Evolutionary conservation across 2,113 vertebrate genomes (phyloP), one percentile per base, ranked within the genome.

Genomic region (Irena cyanogastra): DNA sequence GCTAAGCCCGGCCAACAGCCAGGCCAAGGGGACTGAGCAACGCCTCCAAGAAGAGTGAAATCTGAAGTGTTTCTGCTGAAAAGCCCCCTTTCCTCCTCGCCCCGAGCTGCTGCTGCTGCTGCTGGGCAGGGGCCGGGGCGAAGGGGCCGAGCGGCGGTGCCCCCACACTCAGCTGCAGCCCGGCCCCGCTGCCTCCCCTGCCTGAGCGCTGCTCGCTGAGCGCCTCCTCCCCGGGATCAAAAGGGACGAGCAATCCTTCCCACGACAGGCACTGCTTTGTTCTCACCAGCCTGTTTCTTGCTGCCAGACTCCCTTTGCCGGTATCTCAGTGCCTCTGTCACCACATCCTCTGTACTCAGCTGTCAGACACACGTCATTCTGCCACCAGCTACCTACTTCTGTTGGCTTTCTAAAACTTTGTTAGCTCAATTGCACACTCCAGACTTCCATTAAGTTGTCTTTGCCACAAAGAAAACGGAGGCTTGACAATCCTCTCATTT

Each of bases 211-310:
- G 87, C 80, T 91, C 7, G 0, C 74, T 3, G 85, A 56, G 70
- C 91, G 41, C 93, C 93, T 95, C 41, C 86, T 61, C 39, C 2
- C 83, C 6, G 5, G 77, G 95, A 97, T 97, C 97, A 97, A 95
- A 96, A 92, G 83, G 84, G 90, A 95, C 2, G 37, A 83, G 75
- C 94, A 42, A 24, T 90, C 93, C 42, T 9, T 47, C 35, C 94
- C 80, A 39, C 1, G 42, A 74, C 96, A 94, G 83, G 79, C 89
- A 79, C 64, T 0, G 44, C 93, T 94, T 84, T 91, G 89, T 94
- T 90, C 95, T 93, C 69, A 76, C 75, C 72, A 90, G 91, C 84
- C 87, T 92, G 1, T 42, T 85, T 60, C 76, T 65, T 80, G 94
- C 96, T 94, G 95, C 63, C 79, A 93, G 93, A 31, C 92, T 97